Base-by-base conservation (phyloP, 2,113 vertebrate species). In the Oreotrochilus melanogaster region DNA sequence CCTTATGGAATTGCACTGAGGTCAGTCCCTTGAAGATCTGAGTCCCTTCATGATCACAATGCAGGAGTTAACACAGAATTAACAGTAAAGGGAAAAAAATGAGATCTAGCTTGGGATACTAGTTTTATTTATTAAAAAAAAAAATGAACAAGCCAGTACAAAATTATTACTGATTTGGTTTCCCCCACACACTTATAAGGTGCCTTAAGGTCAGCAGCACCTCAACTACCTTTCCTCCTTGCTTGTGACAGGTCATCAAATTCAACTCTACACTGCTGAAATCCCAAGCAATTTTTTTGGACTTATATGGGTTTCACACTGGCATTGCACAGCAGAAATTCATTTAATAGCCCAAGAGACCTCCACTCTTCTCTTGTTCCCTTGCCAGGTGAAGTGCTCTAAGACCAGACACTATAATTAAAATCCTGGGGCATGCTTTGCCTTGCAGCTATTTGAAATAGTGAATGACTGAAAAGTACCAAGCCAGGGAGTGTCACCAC, bases 371-470 rank as follows among this genome's bases (percentile, higher is more conserved):
- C 18, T 33, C 54, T 67, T 67, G 66, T 56, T 79, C 14, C 19
- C 24, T 53, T 35, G 82, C n/a, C 16, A 31, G 10, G 76, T 86
- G 47, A 83, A 86, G 66, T 83, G 16, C 12, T n/a, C 28, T 37
- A 79, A 88, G 28, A 25, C 65, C 51, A 64, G 81, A 93, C 78
- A 39, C 70, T 69, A 51, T 54, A 73, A 94, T 79, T 58, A 73
- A 90, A 95, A 86, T 57, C 81, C 58, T 18, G 2, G 45, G 75
- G 62, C 81, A 45, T 48, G n/a, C 37, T 62, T 93, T 93, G 64
- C 93, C 85, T 95, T 89, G 80, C 57, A 92, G 85, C 60, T 86
- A 25, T 88, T 71, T 86, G 82, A 88, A 93, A 90, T 21, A 5
- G 35, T 27, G 72, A 86, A 48, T 21, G 56, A 88, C 71, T 48